Base-by-base conservation (phyloP, 35 echinoderm and acorn worm species). In the Stichopus chloronotus region DNA sequence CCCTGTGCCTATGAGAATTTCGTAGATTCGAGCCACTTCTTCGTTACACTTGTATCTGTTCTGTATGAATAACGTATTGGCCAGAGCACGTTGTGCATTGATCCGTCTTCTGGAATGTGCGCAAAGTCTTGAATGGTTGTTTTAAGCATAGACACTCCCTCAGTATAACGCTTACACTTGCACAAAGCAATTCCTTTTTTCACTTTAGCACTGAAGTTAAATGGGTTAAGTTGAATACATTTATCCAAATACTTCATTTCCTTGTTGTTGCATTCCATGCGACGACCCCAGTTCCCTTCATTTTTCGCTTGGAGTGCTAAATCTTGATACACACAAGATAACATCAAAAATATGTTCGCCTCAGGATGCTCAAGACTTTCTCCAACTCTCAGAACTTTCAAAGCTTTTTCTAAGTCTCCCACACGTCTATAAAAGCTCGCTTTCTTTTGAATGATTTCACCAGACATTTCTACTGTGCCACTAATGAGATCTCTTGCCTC, bases 321-420 rank as follows among this genome's bases (percentile, higher is more conserved):
- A 63, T 88, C 4, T 7, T 17, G 0, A 59, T 88, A 91, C 7
- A 91, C 57, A 68, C n/a, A 56, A 7, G 68, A 72, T 25, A 65
- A 53, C 54, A 53, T 59, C 9, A 90, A 90, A 72, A 90, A 90
- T 55, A 91, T 9, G 4, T 78, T 69, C 12, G 88, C 8, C 77
- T 16, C 12, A 76, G 63, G 88, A 76, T 76, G 17, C 72, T 77
- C 52, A 23, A 7, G n/a, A n/a, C n/a, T n/a, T n/a, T n/a, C n/a
- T n/a, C n/a, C n/a, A n/a, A n/a, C n/a, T n/a, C n/a, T n/a, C 6
- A 91, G 59, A 5, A 91, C 72, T 23, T 91, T 17, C 88, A 91
- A 56, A 0, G 65, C 72, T 56, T n/a, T n/a, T n/a, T n/a, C n/a
- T n/a, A n/a, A n/a, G n/a, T n/a, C n/a, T n/a, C n/a, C n/a, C n/a